A percentile compares a stretch with the other conserved stretches of the same genome.
Conservation (phyloP, 2,797 vertebrate genomes). For the Polyboroides typus region DNA sequence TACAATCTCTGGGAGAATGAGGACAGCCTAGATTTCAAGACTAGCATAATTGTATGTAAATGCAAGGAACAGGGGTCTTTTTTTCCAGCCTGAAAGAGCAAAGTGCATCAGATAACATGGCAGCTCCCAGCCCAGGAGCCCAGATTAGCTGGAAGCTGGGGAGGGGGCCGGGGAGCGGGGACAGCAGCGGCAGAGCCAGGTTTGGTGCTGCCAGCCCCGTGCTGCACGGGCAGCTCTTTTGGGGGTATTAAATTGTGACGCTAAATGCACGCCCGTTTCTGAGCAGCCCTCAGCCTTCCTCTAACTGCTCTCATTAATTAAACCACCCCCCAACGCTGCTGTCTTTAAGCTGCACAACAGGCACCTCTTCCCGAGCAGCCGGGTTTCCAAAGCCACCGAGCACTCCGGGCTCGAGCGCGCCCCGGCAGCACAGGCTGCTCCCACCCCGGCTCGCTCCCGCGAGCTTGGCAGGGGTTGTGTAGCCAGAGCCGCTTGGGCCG, state of each 20-base stretch:
- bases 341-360: background rate
- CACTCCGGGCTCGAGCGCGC: accelerated
- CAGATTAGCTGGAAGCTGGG: background rate
- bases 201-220: background rate
- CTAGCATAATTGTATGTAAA: background rate
- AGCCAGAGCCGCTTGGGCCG: background rate
- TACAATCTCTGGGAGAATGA: background rate
- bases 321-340: accelerated
- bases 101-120: background rate
- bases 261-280: accelerated
- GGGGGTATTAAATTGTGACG: background rate
- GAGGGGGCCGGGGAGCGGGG: accelerated
- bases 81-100: background rate
- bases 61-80: background rate
- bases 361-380: background rate
- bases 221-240: background rate
- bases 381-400: background rate
- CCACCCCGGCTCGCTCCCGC: accelerated
- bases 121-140: background rate
- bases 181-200: background rate
- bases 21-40: constrained; percentile 36
- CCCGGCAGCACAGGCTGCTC: background rate
- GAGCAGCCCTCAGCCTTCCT: background rate
- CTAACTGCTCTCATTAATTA: background rate
- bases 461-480: accelerated